Percentiles rank a stretch among this genome's conserved stretches.
These are phyloP conservation scores for Mythimna pallens DNA, from an alignment of 2,888 invertebrate species.

Conservation along the genomic window DNA sequence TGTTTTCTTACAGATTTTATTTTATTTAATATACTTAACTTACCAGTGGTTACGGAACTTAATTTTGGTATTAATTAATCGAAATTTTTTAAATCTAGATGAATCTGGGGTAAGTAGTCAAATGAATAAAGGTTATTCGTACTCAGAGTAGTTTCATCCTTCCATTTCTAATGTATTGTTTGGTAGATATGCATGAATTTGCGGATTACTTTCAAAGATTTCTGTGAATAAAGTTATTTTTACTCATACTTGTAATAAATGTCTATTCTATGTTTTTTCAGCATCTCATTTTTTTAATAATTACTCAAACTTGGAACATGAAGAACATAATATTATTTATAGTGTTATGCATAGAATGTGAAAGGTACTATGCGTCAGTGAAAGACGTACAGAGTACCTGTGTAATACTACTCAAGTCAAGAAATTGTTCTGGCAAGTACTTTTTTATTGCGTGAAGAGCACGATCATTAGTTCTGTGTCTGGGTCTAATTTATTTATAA, in stretches of 20 bases:
- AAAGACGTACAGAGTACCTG: background rate
- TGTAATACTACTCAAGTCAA: background rate
- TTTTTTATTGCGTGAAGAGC: background rate
- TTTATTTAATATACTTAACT: background rate
- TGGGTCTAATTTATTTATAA: too few relatives aligned
- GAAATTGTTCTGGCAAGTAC: conserved; percentile 9
- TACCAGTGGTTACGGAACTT: background rate
- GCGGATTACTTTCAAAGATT: too few relatives aligned
- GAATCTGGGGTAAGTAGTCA: too few relatives aligned
- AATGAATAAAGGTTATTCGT: too few relatives aligned
- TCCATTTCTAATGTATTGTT: too few relatives aligned
- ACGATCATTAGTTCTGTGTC: too few relatives aligned
- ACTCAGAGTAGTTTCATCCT: too few relatives aligned
- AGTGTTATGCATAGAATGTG: conserved; percentile 7
- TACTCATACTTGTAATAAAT: too few relatives aligned
- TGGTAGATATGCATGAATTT: too few relatives aligned
- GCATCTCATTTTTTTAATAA: background rate
- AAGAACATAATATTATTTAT: background rate
- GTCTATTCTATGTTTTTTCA: background rate
- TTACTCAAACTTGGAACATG: background rate
- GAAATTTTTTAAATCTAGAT: too few relatives aligned
- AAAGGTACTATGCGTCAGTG: conserved; percentile 3
- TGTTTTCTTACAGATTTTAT: background rate
- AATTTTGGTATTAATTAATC: too few relatives aligned
- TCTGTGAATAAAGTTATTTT: background rate